Evolutionary conservation across 2,888 invertebrate species (phyloP).

Genomic region (Lithophane socia): DNA sequence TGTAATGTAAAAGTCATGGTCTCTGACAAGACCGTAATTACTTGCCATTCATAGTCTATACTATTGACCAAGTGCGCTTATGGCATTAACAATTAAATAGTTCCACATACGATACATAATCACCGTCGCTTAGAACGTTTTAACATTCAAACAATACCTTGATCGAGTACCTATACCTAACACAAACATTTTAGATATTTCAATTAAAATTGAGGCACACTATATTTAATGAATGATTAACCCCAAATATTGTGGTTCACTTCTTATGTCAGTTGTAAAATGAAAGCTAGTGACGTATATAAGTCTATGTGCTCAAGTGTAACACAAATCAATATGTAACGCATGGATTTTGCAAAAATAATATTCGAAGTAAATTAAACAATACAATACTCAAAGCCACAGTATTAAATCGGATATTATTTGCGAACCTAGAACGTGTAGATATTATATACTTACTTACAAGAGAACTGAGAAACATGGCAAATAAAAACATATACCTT

Average conservation of each 20-base stretch:
- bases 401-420: neutral
- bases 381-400: neutral
- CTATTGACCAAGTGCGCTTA: slow-evolving; percentile 10
- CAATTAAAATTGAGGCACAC: slow-evolving; percentile 15
- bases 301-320: slow-evolving; percentile 59
- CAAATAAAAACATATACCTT: neutral
- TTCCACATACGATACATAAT: neutral
- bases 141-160: neutral
- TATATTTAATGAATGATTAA: slow-evolving; percentile 3
- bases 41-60: slow-evolving; percentile 18
- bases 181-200: neutral
- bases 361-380: neutral
- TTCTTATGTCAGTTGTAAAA: neutral
- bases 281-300: slow-evolving; percentile 53
- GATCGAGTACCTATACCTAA: neutral
- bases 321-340: slow-evolving; percentile 35
- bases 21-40: slow-evolving; percentile 28
- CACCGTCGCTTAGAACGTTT: neutral
- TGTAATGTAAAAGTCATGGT: slow-evolving; percentile 29
- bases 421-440: neutral
- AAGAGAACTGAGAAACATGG: neutral
- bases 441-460: neutral
- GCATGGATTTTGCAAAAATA: slow-evolving; percentile 26
- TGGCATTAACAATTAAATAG: slow-evolving; percentile 3
- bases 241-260: neutral